Evolutionary conservation across 2,888 invertebrate genomes (phyloP).

Genomic region (Ferdinandea cuprea): DNA sequence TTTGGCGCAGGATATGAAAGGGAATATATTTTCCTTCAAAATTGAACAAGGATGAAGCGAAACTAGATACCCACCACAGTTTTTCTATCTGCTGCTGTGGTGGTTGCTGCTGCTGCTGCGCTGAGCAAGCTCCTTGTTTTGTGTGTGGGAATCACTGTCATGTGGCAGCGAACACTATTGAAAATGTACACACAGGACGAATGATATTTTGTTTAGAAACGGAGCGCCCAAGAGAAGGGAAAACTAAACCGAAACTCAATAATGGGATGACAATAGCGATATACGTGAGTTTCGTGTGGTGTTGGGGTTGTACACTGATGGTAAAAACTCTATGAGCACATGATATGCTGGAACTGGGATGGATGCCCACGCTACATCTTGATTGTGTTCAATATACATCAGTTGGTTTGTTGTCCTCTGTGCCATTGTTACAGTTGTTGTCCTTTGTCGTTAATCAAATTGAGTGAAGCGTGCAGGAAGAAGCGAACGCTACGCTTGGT

Average conservation of each 20-base stretch:
- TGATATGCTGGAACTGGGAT: conserved; percentile 50
- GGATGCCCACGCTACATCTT: conserved; percentile 48
- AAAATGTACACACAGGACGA: conserved; percentile 60
- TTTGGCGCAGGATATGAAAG: conserved; percentile 72
- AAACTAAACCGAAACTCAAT: conserved; percentile 45
- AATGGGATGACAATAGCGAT: conserved; percentile 53
- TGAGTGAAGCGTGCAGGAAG: conserved; percentile 59
- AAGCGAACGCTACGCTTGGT: conserved; percentile 64
- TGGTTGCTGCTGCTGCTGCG: conserved; percentile 31
- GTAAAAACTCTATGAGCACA: conserved; percentile 55
- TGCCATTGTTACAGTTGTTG: conserved; percentile 34
- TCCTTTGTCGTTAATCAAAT: conserved; percentile 67
- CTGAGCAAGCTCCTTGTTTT: conserved; percentile 55
- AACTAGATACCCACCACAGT: conserved; percentile 62
- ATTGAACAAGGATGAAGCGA: conserved; percentile 41
- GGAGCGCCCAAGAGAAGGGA: background rate
- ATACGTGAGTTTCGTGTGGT: background rate
- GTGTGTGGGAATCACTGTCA: conserved; percentile 58
- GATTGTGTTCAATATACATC: conserved; percentile 47
- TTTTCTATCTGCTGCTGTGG: conserved; percentile 7
- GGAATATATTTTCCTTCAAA: conserved; percentile 58
- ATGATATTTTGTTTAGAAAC: conserved; percentile 67
- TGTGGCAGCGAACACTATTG: conserved; percentile 47
- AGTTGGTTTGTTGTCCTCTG: conserved; percentile 42
- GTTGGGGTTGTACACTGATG: conserved; percentile 49